Percentiles rank a stretch among this genome's conserved stretches.
Conservation (phyloP, 1,140 invertebrate species). For the Anastatus disparis region DNA sequence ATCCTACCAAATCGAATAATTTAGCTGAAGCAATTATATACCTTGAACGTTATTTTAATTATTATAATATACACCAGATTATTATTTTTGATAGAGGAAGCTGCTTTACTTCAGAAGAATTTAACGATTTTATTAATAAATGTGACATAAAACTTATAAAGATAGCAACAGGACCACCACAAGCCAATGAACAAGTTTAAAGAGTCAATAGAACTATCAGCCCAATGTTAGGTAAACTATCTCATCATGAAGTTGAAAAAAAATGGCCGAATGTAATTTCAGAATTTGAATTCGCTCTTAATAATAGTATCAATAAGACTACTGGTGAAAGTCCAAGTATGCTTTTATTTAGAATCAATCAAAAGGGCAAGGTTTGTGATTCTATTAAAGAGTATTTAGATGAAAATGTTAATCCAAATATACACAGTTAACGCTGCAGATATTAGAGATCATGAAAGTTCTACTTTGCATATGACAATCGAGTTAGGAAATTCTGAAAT, state of each 20-base stretch:
- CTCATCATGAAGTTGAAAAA: slow-evolving; percentile 10
- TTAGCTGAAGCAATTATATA: no score
- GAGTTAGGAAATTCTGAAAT: no score
- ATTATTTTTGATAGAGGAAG: background rate
- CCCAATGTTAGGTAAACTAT: slow-evolving; percentile 24
- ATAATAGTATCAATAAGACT: background rate
- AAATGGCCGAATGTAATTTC: no score
- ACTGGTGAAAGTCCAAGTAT: background rate
- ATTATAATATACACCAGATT: background rate
- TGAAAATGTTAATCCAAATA: background rate
- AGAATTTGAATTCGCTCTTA: background rate
- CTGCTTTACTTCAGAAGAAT: background rate
- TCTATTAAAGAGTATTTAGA: background rate
- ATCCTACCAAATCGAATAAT: background rate
- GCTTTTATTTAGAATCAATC: background rate
- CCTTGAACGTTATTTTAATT: background rate
- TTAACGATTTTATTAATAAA: background rate
- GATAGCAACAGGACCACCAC: no score
- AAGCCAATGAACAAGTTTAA: no score
- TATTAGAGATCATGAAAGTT: no score
- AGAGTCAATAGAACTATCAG: no score
- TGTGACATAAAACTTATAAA: background rate
- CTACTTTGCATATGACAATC: no score
- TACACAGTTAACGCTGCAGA: background rate
- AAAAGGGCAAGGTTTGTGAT: background rate